These are phyloP conservation scores for Margaritifera margaritifera DNA, from an alignment of 2,888 invertebrate species.

Conservation along the genomic window DNA sequence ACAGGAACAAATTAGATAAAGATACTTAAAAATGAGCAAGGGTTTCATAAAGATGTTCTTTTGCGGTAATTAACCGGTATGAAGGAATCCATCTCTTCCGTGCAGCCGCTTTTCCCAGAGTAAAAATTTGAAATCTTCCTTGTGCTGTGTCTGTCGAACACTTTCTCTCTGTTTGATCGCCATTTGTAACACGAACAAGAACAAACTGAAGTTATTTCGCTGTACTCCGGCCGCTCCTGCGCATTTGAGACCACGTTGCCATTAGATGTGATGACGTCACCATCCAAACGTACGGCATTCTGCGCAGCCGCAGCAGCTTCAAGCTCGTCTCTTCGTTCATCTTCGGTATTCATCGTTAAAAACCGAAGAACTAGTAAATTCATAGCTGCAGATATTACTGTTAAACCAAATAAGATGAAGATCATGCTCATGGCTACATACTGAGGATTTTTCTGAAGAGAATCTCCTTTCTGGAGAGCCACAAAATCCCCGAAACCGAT, in stretches of 20 bases:
- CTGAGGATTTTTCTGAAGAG: constrained; percentile 93
- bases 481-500: constrained; percentile 99
- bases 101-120: constrained; percentile 9
- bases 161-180: constrained; percentile 44
- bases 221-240: constrained; percentile 73
- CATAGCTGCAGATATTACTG: constrained; percentile 99
- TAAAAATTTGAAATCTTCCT: constrained; percentile 17
- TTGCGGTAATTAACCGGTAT: too few relatives aligned
- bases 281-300: constrained; percentile 94
- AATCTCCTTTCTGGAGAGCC: constrained; percentile 95
- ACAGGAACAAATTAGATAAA: too few relatives aligned
- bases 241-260: constrained; percentile 75
- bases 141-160: constrained; percentile 39
- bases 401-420: constrained; percentile 98
- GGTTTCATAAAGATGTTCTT: too few relatives aligned
- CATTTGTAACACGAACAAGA: constrained; percentile 85
- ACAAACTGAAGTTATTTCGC: constrained; percentile 85
- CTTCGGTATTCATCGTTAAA: constrained; percentile 98
- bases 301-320: constrained; percentile 95
- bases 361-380: constrained; percentile 96
- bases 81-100: too few relatives aligned
- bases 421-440: constrained; percentile 97
- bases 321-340: constrained; percentile 94
- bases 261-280: constrained; percentile 87
- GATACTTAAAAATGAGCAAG: too few relatives aligned